phyloP scores from a whole-genome alignment of 2,888 invertebrate genomes.

The Halictus ligatus region DNA sequence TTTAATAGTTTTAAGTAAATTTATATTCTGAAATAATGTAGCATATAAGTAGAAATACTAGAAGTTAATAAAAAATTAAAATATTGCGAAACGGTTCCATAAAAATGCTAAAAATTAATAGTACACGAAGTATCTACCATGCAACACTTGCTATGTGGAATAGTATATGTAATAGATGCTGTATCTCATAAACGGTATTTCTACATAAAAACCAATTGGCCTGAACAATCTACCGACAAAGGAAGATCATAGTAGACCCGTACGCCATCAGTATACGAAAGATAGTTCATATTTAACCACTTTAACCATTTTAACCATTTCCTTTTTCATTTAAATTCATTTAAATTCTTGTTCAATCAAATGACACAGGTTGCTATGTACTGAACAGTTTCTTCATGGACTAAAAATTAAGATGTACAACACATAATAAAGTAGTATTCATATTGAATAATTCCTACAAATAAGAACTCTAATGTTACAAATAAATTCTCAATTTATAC shows the following conservation, averaged over 20 bases:
- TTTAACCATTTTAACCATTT: too few relatives aligned
- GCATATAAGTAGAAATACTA: too few relatives aligned
- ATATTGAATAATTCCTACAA: too few relatives aligned
- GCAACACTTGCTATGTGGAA: constrained; percentile 41
- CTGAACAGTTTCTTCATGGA: background rate
- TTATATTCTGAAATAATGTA: too few relatives aligned
- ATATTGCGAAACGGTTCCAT: background rate
- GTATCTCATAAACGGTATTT: background rate
- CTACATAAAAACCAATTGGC: constrained; percentile 37
- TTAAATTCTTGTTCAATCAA: background rate
- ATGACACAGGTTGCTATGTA: background rate
- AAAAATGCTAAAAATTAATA: background rate
- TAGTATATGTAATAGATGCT: constrained; percentile 24
- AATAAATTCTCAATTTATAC: background rate
- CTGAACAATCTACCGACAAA: background rate
- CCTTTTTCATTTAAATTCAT: background rate
- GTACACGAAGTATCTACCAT: background rate
- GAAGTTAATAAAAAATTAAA: background rate
- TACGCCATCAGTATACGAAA: background rate
- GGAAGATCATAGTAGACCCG: background rate
- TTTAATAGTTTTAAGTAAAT: background rate
- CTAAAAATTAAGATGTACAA: background rate
- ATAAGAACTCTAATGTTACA: background rate
- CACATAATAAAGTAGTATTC: too few relatives aligned
- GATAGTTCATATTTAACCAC: background rate